Conservation (phyloP, 2,888 invertebrate genomes). For the Cantharis lateralis region DNA sequence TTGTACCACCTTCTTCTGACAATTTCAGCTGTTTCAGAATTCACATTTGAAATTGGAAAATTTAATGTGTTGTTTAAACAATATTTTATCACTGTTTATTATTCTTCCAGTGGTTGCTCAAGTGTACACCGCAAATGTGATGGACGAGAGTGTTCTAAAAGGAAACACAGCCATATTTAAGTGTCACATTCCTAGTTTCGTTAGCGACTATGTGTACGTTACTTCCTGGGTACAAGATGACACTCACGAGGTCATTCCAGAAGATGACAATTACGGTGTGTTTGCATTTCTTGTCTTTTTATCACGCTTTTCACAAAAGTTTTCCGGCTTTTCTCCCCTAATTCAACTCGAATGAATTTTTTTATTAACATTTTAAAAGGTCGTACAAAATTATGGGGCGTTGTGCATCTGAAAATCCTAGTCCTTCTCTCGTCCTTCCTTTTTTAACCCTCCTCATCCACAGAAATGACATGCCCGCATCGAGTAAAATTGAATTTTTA, state of each 20-base stretch:
- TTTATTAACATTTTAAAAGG: neutral
- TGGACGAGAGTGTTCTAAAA: conserved; percentile 89
- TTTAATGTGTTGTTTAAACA: neutral
- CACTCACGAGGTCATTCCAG: conserved; percentile 64
- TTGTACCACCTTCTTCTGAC: neutral
- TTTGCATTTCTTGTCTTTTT: conserved; percentile 17
- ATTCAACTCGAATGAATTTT: neutral
- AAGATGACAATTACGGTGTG: conserved; percentile 47
- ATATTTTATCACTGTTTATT: conserved; percentile 1
- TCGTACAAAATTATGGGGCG: conserved; percentile 7
- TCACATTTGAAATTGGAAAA: neutral
- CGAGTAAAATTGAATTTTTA: conserved; percentile 11
- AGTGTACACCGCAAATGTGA: conserved; percentile 86
- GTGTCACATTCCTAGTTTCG: conserved; percentile 93
- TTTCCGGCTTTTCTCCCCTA: neutral
- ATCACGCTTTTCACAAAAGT: neutral
- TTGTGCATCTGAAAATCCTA: conserved; percentile 49
- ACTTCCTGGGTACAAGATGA: conserved; percentile 86
- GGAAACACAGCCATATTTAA: conserved; percentile 91
- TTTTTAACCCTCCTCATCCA: conserved; percentile 22
- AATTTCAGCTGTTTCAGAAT: neutral
- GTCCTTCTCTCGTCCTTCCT: conserved; percentile 31
- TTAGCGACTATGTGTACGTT: conserved; percentile 86
- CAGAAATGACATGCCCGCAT: neutral
- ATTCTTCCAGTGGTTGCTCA: conserved; percentile 79